Conservation (phyloP, 1,140 invertebrate species). For the Atta colombica region DNA sequence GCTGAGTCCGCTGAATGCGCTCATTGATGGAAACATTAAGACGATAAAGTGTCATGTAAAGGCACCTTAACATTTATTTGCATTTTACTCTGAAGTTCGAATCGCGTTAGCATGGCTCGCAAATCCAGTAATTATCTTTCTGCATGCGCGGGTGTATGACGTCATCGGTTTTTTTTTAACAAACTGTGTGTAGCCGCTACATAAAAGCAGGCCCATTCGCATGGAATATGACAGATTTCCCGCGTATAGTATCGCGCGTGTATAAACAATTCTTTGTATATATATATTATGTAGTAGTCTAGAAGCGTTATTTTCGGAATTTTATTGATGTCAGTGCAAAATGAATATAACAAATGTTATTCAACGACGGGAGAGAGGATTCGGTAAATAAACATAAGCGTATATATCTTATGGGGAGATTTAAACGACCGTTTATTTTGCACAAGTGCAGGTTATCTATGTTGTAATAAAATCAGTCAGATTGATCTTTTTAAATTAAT, state of each 20-base stretch:
- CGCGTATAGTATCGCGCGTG: conserved; percentile 68
- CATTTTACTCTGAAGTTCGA: background rate
- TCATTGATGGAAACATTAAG: too few relatives aligned
- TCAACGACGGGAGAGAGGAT: conserved; percentile 79
- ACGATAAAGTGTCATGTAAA: too few relatives aligned
- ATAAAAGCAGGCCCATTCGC: conserved; percentile 50
- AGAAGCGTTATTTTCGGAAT: conserved; percentile 30
- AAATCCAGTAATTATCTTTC: background rate
- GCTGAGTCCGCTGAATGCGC: too few relatives aligned
- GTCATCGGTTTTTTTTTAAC: background rate
- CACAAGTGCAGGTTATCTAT: conserved; percentile 44
- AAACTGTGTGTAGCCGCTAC: background rate
- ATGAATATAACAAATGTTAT: conserved; percentile 81
- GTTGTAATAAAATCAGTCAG: background rate
- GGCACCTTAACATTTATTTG: too few relatives aligned
- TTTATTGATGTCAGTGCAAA: conserved; percentile 70
- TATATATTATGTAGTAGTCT: background rate
- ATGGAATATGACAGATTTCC: conserved; percentile 78
- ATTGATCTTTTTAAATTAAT: background rate
- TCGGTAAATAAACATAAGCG: conserved; percentile 75
- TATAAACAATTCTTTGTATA: conserved; percentile 44
- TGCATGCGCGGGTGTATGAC: background rate
- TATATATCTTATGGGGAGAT: background rate
- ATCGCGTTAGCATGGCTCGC: too few relatives aligned
- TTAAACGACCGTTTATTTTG: background rate